Evolutionary conservation across 2,113 vertebrate genomes (phyloP).

Genomic region (Nyctereutes procyonoides): DNA sequence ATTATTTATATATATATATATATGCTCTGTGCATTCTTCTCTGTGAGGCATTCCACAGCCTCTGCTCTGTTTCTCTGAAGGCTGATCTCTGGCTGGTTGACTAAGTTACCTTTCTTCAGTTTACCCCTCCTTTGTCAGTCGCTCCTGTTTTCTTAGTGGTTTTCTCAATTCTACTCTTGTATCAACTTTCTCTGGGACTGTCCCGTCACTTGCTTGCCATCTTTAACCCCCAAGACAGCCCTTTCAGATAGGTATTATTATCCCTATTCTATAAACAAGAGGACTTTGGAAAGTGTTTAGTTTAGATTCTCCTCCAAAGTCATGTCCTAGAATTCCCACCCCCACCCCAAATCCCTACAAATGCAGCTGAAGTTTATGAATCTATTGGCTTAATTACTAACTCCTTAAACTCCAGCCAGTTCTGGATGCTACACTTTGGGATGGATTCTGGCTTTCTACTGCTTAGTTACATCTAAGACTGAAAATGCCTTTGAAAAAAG

Average conservation of each 20-base stretch:
- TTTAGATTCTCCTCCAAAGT: background rate
- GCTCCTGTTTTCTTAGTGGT: background rate
- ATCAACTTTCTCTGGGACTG: background rate
- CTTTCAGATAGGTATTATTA: background rate
- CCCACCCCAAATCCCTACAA: background rate
- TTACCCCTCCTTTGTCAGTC: background rate
- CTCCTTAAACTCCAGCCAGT: background rate
- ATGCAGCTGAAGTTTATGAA: background rate
- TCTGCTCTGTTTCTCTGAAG: background rate
- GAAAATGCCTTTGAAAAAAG: background rate
- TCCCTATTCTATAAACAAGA: background rate
- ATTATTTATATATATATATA: background rate
- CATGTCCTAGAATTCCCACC: background rate
- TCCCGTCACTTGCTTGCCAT: background rate
- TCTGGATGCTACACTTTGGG: background rate
- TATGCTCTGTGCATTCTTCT: fast-evolving
- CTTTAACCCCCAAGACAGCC: background rate
- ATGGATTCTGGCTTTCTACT: background rate
- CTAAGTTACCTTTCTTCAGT: background rate
- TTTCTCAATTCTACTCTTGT: slow-evolving; percentile 25
- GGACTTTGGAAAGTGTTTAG: background rate
- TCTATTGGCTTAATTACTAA: background rate
- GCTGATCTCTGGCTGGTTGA: background rate
- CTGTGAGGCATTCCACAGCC: background rate
- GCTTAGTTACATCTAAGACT: background rate